A percentile compares a stretch with the other conserved stretches of the same genome.
Evolutionary conservation across 2,888 invertebrate genomes (phyloP).

Genomic region (Pseudeuparius sepicola): DNA sequence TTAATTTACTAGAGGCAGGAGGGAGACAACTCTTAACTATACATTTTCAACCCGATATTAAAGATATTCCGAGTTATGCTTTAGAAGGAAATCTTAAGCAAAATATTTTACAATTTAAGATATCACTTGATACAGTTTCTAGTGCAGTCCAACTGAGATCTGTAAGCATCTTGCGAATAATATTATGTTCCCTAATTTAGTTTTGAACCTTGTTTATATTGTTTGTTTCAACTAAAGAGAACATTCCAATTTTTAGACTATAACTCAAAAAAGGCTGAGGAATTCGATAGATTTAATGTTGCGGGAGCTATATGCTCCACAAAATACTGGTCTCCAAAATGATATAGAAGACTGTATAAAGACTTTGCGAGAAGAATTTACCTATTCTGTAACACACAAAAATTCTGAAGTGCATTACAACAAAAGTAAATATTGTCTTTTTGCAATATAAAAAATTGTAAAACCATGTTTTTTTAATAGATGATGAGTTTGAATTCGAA

Average conservation of each 20-base stretch:
- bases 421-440: too few relatives aligned
- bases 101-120: constrained; percentile 16
- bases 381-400: too few relatives aligned
- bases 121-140: constrained; percentile 18
- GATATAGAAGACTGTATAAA: constrained; percentile 16
- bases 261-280: constrained; percentile 17
- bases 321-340: constrained; percentile 9
- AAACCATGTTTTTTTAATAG: too few relatives aligned
- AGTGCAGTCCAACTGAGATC: constrained; percentile 18
- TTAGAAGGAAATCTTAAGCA: constrained; percentile 14
- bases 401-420: too few relatives aligned
- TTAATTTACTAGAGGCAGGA: constrained; percentile 20
- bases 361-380: too few relatives aligned
- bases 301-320: constrained; percentile 18
- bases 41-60: constrained; percentile 21
- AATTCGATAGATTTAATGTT: constrained; percentile 17
- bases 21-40: constrained; percentile 18
- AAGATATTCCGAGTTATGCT: constrained; percentile 20
- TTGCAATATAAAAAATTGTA: too few relatives aligned
- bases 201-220: too few relatives aligned
- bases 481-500: too few relatives aligned
- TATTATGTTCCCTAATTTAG: too few relatives aligned
- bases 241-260: constrained; percentile 20
- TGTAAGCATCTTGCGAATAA: too few relatives aligned
- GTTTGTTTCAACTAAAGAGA: too few relatives aligned